These are phyloP conservation scores for Galendromus occidentalis DNA, from an alignment of 1,140 invertebrate genomes.

Conservation along the genomic window DNA sequence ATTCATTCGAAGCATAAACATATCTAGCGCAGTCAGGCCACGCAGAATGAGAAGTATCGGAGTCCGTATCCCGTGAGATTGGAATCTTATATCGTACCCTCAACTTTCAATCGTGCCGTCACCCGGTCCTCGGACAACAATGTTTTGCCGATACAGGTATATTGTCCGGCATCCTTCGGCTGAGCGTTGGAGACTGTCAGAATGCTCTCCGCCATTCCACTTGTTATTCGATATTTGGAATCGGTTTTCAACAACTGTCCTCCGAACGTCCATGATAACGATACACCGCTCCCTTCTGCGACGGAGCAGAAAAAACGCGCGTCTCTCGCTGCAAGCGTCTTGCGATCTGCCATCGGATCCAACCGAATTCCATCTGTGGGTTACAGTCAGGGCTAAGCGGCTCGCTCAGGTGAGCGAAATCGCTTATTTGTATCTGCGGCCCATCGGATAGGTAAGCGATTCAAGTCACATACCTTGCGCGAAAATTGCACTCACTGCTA, in stretches of 20 bases:
- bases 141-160: conserved; percentile 1
- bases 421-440: too few relatives aligned
- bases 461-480: too few relatives aligned
- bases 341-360: neutral
- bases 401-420: too few relatives aligned
- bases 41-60: too few relatives aligned
- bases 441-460: too few relatives aligned
- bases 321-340: neutral
- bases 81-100: neutral
- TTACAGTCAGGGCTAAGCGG: too few relatives aligned
- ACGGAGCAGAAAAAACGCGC: conserved; percentile 2
- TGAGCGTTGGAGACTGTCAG: neutral
- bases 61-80: too few relatives aligned
- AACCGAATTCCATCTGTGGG: neutral
- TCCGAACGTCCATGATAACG: neutral
- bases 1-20: too few relatives aligned
- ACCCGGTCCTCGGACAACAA: neutral
- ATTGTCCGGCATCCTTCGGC: neutral
- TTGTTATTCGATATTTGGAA: neutral
- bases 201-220: neutral
- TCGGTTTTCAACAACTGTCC: neutral
- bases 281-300: neutral
- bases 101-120: neutral
- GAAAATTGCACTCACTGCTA: too few relatives aligned
- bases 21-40: too few relatives aligned